These are phyloP conservation scores for Mythimna vitellina DNA, from an alignment of 2,888 invertebrate species.

Conservation along the genomic window DNA sequence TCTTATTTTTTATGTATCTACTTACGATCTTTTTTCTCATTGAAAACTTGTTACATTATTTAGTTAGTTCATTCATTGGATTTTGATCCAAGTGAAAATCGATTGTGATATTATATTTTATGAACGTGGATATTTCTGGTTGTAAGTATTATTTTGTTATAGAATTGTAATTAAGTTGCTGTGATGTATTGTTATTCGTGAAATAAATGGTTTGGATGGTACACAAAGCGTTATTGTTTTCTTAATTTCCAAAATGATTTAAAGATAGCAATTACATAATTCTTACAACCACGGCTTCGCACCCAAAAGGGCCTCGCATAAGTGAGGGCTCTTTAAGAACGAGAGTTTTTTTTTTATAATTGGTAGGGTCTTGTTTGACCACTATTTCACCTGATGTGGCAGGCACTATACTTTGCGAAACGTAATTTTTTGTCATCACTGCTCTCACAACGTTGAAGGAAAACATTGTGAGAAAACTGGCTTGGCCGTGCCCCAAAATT, in stretches of 20 bases:
- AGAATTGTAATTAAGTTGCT: constrained; percentile 60
- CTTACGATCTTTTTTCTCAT: constrained; percentile 30
- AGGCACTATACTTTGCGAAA: no score
- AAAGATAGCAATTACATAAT: no score
- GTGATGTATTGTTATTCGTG: constrained; percentile 58
- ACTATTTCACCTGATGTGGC: no score
- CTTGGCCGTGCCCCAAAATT: no score
- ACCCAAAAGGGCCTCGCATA: no score
- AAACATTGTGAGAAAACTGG: no score
- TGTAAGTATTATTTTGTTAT: constrained; percentile 64
- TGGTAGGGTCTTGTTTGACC: no score
- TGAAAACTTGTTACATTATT: constrained; percentile 25
- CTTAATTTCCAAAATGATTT: neutral
- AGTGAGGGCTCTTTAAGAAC: no score
- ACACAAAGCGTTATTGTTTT: constrained; percentile 9
- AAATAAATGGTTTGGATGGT: constrained; percentile 59
- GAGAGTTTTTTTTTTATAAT: no score
- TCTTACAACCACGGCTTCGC: no score
- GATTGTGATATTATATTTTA: constrained; percentile 66
- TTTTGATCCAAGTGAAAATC: constrained; percentile 59
- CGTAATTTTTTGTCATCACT: no score
- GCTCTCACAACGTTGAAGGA: no score
- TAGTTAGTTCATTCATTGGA: constrained; percentile 40
- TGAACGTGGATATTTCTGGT: constrained; percentile 55
- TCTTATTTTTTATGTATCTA: constrained; percentile 5